These are phyloP conservation scores for Capitella teleta DNA, from an alignment of 1,140 invertebrate genomes.

Conservation along the genomic window DNA sequence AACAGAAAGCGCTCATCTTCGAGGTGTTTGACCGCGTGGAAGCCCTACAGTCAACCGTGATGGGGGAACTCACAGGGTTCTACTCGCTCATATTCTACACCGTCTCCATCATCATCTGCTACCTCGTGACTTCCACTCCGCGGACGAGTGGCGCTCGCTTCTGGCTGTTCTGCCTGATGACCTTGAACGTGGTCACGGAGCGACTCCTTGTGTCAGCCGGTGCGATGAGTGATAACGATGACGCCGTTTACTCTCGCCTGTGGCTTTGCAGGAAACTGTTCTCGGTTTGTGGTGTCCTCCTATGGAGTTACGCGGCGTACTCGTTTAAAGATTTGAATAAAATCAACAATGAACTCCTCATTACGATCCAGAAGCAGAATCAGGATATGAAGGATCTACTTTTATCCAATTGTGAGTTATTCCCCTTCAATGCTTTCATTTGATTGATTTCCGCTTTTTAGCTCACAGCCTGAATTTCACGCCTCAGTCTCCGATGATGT, in stretches of 20 bases:
- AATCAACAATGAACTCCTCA: conserved; percentile 33
- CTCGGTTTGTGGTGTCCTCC: conserved; percentile 16
- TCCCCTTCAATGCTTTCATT: neutral
- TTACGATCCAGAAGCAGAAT: conserved; percentile 36
- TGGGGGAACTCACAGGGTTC: conserved; percentile 50
- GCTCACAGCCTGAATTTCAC: neutral
- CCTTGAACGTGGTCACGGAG: conserved; percentile 38
- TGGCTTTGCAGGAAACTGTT: conserved; percentile 29
- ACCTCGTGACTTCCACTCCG: conserved; percentile 46
- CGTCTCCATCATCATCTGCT: conserved; percentile 43
- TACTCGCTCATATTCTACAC: conserved; percentile 51
- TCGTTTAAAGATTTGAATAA: conserved; percentile 33
- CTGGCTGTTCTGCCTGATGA: conserved; percentile 46
- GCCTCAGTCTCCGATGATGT: neutral
- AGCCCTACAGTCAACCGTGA: conserved; percentile 44
- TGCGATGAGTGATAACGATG: neutral
- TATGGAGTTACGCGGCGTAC: conserved; percentile 22
- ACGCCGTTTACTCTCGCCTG: conserved; percentile 20
- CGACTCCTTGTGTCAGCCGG: conserved; percentile 14
- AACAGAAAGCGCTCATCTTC: conserved; percentile 47
- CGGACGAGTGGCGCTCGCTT: conserved; percentile 45
- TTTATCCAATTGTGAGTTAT: neutral
- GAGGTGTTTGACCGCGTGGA: conserved; percentile 50
- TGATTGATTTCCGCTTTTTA: neutral
- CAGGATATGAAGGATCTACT: conserved; percentile 19